Evolutionary conservation across 2,797 vertebrate genomes (phyloP).

Genomic region (Pseudocheirus occidentalis): DNA sequence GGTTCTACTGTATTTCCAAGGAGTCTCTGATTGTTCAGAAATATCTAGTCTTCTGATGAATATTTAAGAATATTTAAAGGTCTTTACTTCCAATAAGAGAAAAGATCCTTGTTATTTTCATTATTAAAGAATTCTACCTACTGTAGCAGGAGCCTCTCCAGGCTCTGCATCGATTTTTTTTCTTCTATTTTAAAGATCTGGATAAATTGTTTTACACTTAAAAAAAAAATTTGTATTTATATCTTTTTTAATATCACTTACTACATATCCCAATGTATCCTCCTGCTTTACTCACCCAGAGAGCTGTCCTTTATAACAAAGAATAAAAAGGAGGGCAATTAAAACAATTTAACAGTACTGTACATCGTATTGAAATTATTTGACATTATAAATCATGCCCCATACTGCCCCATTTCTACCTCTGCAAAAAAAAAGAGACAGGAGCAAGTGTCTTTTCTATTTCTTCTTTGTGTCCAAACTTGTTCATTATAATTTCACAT

Average conservation of each 20-base stretch:
- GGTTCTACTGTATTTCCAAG: neutral
- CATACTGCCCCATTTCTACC: neutral
- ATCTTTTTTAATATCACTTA: neutral
- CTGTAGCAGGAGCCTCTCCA: conserved; percentile 1
- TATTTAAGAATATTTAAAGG: neutral
- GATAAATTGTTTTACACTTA: neutral
- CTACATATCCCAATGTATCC: neutral
- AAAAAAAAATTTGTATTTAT: neutral
- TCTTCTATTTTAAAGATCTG: neutral
- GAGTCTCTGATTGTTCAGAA: neutral
- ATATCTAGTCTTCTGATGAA: neutral
- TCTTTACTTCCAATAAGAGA: neutral
- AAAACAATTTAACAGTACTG: neutral
- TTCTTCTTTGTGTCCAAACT: neutral
- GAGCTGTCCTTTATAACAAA: neutral
- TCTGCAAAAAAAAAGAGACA: neutral
- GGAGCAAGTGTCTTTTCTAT: neutral
- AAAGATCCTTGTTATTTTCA: neutral
- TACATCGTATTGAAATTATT: neutral
- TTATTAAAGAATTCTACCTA: conserved; percentile 1
- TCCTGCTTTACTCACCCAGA: neutral
- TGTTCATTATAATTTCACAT: neutral
- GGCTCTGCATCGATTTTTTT: neutral
- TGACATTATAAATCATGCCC: neutral
- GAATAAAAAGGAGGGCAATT: neutral